These are phyloP conservation scores for Nysson spinosus DNA, from an alignment of 2,888 invertebrate species.

Conservation along the genomic window DNA sequence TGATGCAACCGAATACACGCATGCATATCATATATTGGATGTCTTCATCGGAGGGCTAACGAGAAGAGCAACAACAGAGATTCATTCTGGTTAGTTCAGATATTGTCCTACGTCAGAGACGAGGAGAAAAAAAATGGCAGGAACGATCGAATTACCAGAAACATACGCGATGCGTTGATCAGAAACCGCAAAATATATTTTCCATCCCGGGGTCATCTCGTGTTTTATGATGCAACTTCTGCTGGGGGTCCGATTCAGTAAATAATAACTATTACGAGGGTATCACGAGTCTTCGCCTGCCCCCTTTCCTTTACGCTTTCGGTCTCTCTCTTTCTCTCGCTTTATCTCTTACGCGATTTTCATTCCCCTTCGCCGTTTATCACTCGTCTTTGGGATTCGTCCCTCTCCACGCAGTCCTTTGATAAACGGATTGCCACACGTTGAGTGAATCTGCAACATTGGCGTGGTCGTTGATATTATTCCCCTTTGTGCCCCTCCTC, in stretches of 20 bases:
- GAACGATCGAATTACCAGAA: not conserved
- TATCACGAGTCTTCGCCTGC: conserved; percentile 11
- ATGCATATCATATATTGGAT: too few relatives aligned
- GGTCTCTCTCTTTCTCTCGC: not conserved
- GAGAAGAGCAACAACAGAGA: not conserved
- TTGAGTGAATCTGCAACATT: too few relatives aligned
- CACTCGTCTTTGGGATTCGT: not conserved
- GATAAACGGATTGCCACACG: too few relatives aligned
- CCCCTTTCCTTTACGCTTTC: not conserved
- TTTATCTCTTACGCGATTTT: not conserved
- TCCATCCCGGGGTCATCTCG: conserved; percentile 53
- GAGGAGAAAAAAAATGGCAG: not conserved
- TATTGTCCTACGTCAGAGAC: not conserved
- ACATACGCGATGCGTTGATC: not conserved
- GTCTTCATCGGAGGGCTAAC: too few relatives aligned
- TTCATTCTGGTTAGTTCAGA: not conserved
- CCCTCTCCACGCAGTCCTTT: too few relatives aligned
- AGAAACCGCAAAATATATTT: conserved; percentile 55
- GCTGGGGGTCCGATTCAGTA: conserved; percentile 67
- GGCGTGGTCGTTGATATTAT: too few relatives aligned
- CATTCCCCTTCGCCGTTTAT: not conserved
- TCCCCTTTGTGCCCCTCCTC: too few relatives aligned
- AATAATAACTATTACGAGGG: conserved; percentile 45
- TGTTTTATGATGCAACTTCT: conserved; percentile 61
- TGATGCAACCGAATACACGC: too few relatives aligned